Evolutionary conservation across 2,113 vertebrate genomes (phyloP).

Genomic region (Loxodonta africana): DNA sequence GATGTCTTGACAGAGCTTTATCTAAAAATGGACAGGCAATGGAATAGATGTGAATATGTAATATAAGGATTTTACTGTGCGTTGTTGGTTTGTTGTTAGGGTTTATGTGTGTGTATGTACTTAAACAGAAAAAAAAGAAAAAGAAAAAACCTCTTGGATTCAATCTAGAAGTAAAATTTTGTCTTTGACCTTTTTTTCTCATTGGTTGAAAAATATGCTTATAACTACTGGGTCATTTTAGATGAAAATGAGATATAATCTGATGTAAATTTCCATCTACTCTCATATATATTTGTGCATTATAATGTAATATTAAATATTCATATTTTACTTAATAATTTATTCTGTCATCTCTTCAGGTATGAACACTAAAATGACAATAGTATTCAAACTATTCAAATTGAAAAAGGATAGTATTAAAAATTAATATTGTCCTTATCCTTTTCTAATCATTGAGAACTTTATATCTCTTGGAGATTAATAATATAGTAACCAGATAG

Average conservation of each 20-base stretch:
- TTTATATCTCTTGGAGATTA: background rate
- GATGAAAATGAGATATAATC: background rate
- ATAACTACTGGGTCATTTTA: background rate
- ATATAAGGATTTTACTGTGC: background rate
- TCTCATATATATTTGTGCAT: background rate
- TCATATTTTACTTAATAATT: conserved; percentile 49
- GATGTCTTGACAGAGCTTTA: background rate
- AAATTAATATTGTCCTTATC: conserved; percentile 59
- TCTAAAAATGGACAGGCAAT: background rate
- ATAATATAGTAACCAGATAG: background rate
- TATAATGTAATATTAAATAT: conserved; percentile 22
- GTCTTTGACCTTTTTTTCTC: background rate
- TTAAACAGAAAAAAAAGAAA: background rate
- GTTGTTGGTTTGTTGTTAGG: background rate
- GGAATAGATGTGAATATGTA: background rate
- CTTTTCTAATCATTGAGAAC: conserved; percentile 17
- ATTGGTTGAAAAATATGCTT: background rate
- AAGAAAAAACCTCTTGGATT: background rate
- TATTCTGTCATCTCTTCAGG: background rate
- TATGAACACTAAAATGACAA: conserved; percentile 29
- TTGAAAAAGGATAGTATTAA: background rate
- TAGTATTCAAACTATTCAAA: conserved; percentile 30
- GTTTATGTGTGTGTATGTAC: background rate
- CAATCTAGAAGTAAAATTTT: conserved; percentile 12
- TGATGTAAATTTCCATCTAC: background rate